Evolutionary conservation across 2,888 invertebrate genomes (phyloP), one percentile per base, ranked within the genome.

Genomic region (Chrysodeixis includens): DNA sequence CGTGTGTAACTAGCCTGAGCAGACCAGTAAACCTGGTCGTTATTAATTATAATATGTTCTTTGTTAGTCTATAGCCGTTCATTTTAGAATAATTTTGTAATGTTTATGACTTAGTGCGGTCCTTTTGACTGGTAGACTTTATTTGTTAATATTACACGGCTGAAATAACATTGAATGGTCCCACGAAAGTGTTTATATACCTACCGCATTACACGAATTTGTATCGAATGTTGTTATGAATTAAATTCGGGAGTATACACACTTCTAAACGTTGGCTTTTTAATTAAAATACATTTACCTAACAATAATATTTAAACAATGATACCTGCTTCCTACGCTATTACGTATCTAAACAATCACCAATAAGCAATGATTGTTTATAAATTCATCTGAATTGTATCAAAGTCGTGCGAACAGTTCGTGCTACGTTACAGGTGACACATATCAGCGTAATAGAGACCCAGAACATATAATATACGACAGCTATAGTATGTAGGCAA

Each of bases 1-100:
- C 83, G 85, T 78, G 78, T 56, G 62, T 9, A 68, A 68, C 54
- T 63, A 14, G 55, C 67, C 20, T 49, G 62, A 72, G 3, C 44
- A 61, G 60, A 60, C 30, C 61, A 18, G 22, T 66, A 35, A 64
- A n/a, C 66, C 20, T 70, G 69, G 56, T 60, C 8, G 7, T 9
- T 55, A 51, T 77, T 56, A 53, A 66, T 77, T 64, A 62, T 26
- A 26, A 26, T n/a, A n/a, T 62, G 18, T 63, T 73, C 69, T 73
- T 57, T 73, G 49, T 53, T 26, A 46, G n/a, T 60, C 49, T 8
- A 18, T 26, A 20, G 9, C 10, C 18, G 40, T 71, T 74, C 71
- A 62, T 46, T 16, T 14, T 30, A 62, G 30, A 30, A 56, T 70
- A 16, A 30, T 46, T 61, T 69, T 58, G 56, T 69, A 54, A 72